Evolutionary conservation across 1,140 invertebrate genomes (phyloP), one percentile per base, ranked within the genome.

Genomic region (Solen grandis): DNA sequence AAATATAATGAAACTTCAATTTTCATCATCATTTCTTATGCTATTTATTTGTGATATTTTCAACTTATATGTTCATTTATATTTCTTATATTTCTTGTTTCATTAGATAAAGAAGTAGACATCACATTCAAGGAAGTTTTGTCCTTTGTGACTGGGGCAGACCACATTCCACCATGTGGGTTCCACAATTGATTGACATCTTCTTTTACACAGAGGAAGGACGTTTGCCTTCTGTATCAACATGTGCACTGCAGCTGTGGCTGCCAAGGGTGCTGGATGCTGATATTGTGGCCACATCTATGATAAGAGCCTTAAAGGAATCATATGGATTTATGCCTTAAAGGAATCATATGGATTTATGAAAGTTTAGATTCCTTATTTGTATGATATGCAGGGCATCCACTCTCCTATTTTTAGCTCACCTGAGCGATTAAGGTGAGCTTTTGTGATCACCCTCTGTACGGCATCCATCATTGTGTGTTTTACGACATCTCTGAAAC

Each of bases 241-340:
- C 57, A 31, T 60, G 57, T 60, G 57, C 57, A 8, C 57, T 60
- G 2, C 57, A 60, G 57, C 57, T 60, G 13, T 60, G 57, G 57
- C 35, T 60, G 25, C 57, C 57, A 5, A 60, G 57, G 35, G 57
- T 60, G 1, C 29, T 13, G 16, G 57, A 60, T 31, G 27, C 57
- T 60, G 57, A 25, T 25, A 14, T 27, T 4, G 35, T 60, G 29
- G 16, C 57, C 8, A 27, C n/a, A 16, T 2, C 19, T 14, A 60
- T 60, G 57, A 13, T 27, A 8, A 60, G 25, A 19, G n/a, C n/a
- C n/a, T n/a, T n/a, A n/a, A n/a, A n/a, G n/a, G n/a, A n/a, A n/a
- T n/a, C n/a, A n/a, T n/a, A n/a, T n/a, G n/a, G n/a, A n/a, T n/a
- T n/a, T n/a, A n/a, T n/a, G 57, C 22, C 35, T 27, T 60, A 5